Evolutionary conservation across 2,888 invertebrate genomes (phyloP).

Genomic region (Andrena praecox): DNA sequence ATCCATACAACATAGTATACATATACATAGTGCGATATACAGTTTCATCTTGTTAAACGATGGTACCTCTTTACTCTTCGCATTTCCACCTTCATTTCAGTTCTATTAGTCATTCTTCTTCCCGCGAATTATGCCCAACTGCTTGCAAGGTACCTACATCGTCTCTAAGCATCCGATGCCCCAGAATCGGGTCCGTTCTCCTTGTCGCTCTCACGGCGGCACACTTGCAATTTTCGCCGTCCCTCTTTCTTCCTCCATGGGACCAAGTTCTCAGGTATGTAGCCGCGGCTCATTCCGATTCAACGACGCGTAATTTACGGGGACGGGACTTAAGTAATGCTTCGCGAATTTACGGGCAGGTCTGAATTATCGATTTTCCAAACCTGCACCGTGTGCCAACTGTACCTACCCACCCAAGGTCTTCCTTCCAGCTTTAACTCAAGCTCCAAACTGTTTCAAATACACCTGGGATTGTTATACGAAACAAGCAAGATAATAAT

Average conservation of each 20-base stretch:
- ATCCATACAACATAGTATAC: too few species aligned
- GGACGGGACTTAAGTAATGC: slow-evolving; percentile 55
- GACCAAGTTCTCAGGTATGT: slow-evolving; percentile 66
- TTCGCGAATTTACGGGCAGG: slow-evolving; percentile 30
- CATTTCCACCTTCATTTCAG: too few species aligned
- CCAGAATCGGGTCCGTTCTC: slow-evolving; percentile 47
- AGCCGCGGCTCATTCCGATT: slow-evolving; percentile 70
- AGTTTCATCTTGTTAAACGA: too few species aligned
- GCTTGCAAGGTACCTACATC: slow-evolving; percentile 32
- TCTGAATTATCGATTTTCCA: slow-evolving; percentile 62
- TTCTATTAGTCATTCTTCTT: slow-evolving; percentile 44
- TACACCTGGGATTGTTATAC: neutral
- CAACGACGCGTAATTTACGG: slow-evolving; percentile 68
- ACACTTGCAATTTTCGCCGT: slow-evolving; percentile 55
- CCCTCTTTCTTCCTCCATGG: slow-evolving; percentile 11
- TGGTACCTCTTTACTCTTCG: too few species aligned
- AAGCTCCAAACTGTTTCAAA: neutral
- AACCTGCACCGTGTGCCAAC: slow-evolving; percentile 3
- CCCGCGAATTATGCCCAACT: slow-evolving; percentile 34
- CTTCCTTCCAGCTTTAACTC: too few species aligned
- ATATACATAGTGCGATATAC: too few species aligned
- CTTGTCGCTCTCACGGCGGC: slow-evolving; percentile 43
- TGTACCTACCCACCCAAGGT: neutral
- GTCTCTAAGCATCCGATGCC: slow-evolving; percentile 42
- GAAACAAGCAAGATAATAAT: too few species aligned